Evolutionary conservation across 2,113 vertebrate genomes (phyloP).

Genomic region (Anolis carolinensis): DNA sequence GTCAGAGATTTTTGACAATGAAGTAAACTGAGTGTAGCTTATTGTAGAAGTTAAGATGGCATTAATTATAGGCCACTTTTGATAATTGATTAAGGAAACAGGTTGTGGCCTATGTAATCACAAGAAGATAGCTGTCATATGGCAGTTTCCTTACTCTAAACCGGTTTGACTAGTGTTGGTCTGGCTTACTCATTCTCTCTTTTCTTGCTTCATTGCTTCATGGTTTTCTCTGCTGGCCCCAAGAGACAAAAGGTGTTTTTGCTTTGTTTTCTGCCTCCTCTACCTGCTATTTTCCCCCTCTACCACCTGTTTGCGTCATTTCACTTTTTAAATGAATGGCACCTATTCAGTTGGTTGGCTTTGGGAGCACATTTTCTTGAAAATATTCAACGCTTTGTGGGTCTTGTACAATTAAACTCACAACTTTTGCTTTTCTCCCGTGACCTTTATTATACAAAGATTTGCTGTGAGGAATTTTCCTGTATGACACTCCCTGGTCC

Average conservation of each 20-base stretch:
- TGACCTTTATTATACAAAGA: not conserved
- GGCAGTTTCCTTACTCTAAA: not conserved
- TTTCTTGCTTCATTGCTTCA: not conserved
- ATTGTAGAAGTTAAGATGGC: not conserved
- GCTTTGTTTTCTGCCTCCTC: not conserved
- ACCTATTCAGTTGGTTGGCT: not conserved
- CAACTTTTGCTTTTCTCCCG: not conserved
- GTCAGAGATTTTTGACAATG: not conserved
- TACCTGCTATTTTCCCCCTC: not conserved
- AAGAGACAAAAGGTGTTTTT: not conserved
- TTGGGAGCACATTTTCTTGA: not conserved
- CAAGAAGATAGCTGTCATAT: not conserved
- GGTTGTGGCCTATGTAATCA: not conserved
- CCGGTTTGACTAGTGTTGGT: constrained; percentile 1
- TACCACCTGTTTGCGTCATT: not conserved
- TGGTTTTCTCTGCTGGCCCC: not conserved
- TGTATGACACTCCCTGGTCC: not conserved
- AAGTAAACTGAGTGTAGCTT: not conserved
- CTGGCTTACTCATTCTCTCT: not conserved
- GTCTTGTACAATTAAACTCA: not conserved
- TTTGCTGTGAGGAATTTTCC: not conserved
- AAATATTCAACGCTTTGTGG: not conserved
- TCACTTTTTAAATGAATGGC: not conserved
- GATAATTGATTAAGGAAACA: not conserved
- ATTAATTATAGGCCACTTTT: not conserved